Evolutionary conservation across 2,888 invertebrate species (phyloP), one percentile per base, ranked within the genome.

Genomic region (Eubasilissa splendida): DNA sequence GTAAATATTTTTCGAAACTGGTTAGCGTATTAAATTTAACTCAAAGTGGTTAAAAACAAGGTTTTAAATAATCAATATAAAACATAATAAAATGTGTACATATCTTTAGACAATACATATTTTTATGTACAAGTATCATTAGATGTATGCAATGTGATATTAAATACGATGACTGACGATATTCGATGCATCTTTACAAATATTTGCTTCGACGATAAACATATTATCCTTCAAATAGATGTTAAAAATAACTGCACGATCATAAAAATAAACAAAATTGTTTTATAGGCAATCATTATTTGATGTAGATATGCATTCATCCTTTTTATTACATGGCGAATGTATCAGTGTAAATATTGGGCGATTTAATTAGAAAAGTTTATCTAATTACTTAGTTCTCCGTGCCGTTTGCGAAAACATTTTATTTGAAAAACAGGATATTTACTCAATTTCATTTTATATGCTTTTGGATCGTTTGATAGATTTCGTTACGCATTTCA

Each of bases 281-380:
- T 7, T 42, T 42, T 42, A 2, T 22, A 9, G 60, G 22, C 10
- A 9, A 22, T 22, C 0, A 11, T 31, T 33, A 22, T 8, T 63
- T 3, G 70, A 54, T 54, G 56, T 42, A 42, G 42, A 7, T 42
- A 42, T 14, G 56, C 56, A 73, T 73, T 58, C 8, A 56, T n/a
- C 56, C 31, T n/a, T 73, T 73, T 73, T 73, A 73, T 56, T 73
- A 56, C n/a, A 56, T 12, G 12, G 12, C 58, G 12, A 73, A 56
- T 14, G 71, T 68, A 14, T 50, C 50, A 52, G 22, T 54, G 11
- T 52, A 56, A 73, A 73, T 73, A 56, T 73, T 73, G 42, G 33
- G 11, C 56, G n/a, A 56, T 58, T 33, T 33, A 8, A 58, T 73
- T 73, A 73, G 71, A 73, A 73, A 56, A 5, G 12, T 73, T 31